phyloP scores from a whole-genome alignment of 2,113 vertebrate species.

The Oplegnathus fasciatus region DNA sequence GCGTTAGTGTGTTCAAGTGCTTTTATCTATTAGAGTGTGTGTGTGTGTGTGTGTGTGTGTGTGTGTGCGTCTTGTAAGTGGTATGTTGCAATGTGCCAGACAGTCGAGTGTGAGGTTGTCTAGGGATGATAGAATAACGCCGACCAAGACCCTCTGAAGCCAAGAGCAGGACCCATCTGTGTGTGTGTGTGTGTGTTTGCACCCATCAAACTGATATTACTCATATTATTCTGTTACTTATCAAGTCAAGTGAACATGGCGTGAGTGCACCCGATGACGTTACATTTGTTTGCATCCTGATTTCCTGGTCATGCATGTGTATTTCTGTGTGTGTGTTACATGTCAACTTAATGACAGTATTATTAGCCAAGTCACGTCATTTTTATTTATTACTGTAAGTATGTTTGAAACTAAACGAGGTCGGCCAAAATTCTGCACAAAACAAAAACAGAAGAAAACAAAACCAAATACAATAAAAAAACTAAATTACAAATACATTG shows the following conservation, averaged over 20 bases:
- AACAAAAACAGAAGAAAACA: not conserved
- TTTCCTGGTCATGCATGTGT: not conserved
- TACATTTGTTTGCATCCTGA: not conserved
- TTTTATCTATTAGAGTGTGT: not conserved
- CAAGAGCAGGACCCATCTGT: slow-evolving; percentile 14
- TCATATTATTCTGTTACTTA: slow-evolving; percentile 20
- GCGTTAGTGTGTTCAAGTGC: not conserved
- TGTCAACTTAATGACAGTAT: not conserved
- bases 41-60: slow-evolving; percentile 22
- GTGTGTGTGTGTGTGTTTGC: slow-evolving; percentile 15
- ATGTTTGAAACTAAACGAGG: too few relatives aligned
- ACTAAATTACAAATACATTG: not conserved
- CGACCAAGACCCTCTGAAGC: slow-evolving; percentile 51
- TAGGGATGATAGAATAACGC: slow-evolving; percentile 75
- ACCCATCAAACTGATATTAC: slow-evolving; percentile 36
- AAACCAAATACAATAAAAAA: not conserved
- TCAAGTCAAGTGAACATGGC: not conserved
- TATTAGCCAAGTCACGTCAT: too few relatives aligned
- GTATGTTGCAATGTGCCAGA: slow-evolving; percentile 37
- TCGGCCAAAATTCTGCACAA: not conserved
- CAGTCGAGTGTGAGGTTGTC: slow-evolving; percentile 38
- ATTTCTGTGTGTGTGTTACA: slow-evolving; percentile 16
- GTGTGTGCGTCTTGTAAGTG: not conserved
- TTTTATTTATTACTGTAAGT: too few relatives aligned
- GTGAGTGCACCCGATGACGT: not conserved